Evolutionary conservation across 2,113 vertebrate species (phyloP).

Genomic region (Pachypanchax playfairii): DNA sequence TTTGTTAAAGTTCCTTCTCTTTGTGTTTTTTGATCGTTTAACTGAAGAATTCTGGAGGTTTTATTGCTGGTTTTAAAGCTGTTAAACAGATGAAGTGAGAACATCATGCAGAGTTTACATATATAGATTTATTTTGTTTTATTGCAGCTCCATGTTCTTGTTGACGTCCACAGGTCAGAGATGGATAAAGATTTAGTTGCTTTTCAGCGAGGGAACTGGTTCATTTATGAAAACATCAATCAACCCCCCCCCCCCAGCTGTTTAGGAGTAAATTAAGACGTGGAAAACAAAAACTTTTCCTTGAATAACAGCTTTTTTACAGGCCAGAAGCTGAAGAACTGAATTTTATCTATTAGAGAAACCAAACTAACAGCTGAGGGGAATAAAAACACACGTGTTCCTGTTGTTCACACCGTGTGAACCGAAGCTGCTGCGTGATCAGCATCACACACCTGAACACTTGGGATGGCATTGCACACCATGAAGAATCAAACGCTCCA

Average conservation of each 20-base stretch:
- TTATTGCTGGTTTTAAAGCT: too few relatives aligned
- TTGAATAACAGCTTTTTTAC: neutral
- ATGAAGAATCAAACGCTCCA: slow-evolving; percentile 61
- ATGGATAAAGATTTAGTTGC: slow-evolving; percentile 1
- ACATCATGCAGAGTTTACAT: slow-evolving; percentile 9
- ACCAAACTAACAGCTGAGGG: slow-evolving; percentile 11
- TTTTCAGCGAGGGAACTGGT: slow-evolving; percentile 6
- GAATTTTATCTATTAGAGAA: slow-evolving; percentile 2
- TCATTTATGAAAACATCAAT: slow-evolving; percentile 5
- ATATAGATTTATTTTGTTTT: slow-evolving; percentile 25
- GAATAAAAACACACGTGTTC: slow-evolving; percentile 1
- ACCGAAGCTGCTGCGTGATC: slow-evolving; percentile 25
- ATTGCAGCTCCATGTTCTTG: slow-evolving; percentile 43
- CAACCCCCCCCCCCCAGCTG: neutral
- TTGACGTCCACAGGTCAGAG: slow-evolving; percentile 21
- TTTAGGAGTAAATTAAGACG: neutral
- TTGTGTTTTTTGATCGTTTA: too few relatives aligned
- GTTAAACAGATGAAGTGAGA: slow-evolving; percentile 38
- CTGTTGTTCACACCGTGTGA: slow-evolving; percentile 12
- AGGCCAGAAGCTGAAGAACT: neutral
- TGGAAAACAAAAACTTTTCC: neutral
- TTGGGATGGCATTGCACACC: slow-evolving; percentile 66
- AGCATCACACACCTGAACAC: slow-evolving; percentile 4
- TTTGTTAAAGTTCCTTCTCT: too few relatives aligned
- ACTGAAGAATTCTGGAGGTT: too few relatives aligned